Evolutionary conservation across 2,797 vertebrate species (phyloP).

Genomic region (Odontamblyopus lacepedii): DNA sequence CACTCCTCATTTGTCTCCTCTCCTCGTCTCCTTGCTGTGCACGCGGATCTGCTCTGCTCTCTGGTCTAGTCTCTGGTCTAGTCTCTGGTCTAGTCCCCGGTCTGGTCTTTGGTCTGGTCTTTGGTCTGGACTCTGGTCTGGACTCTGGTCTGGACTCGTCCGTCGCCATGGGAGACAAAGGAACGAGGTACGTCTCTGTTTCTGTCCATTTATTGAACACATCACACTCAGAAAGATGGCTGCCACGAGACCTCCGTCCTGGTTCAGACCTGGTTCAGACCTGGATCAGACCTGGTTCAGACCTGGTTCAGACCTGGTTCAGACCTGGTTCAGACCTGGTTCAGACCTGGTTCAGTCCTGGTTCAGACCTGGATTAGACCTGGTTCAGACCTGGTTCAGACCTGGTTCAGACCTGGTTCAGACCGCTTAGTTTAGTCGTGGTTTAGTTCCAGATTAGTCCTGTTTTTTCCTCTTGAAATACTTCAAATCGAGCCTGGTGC

Average conservation of each 20-base stretch:
- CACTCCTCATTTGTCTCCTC: conserved; percentile 7
- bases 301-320: background rate
- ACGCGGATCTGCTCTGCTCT: background rate
- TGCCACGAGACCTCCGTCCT: conserved; percentile 2
- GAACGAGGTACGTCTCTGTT: conserved; percentile 55
- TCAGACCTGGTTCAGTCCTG: background rate
- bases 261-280: background rate
- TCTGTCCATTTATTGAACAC: background rate
- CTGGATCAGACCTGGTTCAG: background rate
- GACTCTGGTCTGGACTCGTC: conserved; percentile 21
- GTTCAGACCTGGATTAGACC: background rate
- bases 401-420: too few species aligned
- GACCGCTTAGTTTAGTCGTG: too few species aligned
- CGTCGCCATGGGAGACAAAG: conserved; percentile 71
- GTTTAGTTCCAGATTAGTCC: background rate
- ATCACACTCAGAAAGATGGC: background rate
- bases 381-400: background rate
- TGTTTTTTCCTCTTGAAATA: too few species aligned
- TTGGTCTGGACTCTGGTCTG: conserved; percentile 10
- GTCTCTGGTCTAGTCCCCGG: background rate
- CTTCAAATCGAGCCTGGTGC: too few species aligned
- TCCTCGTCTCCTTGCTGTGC: conserved; percentile 13
- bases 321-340: background rate
- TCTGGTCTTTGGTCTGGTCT: conserved; percentile 7
- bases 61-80: conserved; percentile 1